These are phyloP conservation scores for Linnaemya tessellans DNA, from an alignment of 2,888 invertebrate genomes.

Conservation along the genomic window DNA sequence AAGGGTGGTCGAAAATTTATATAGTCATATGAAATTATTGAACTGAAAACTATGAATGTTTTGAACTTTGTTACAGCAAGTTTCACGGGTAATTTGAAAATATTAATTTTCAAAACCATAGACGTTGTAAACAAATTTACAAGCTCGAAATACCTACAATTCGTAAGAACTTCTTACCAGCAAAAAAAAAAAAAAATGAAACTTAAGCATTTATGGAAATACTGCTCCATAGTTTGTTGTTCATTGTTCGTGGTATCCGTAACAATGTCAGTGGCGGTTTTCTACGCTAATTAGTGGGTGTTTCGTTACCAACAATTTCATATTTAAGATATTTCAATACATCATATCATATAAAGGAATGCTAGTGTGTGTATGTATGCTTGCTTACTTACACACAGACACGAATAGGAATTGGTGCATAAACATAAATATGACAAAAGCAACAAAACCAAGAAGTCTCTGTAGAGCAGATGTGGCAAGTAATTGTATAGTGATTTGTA, in stretches of 20 bases:
- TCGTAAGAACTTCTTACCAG: background rate
- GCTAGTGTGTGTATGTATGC: background rate
- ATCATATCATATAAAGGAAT: constrained; percentile 31
- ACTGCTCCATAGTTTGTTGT: background rate
- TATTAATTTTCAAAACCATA: background rate
- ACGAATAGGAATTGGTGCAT: background rate
- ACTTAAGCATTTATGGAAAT: constrained; percentile 15
- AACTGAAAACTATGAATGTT: no score
- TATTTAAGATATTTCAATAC: constrained; percentile 66
- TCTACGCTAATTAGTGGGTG: constrained; percentile 73
- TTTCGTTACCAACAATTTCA: constrained; percentile 70
- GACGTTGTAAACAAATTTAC: background rate
- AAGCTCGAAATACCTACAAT: background rate
- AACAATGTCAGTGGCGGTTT: constrained; percentile 64
- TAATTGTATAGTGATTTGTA: constrained; percentile 70
- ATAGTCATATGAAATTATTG: no score
- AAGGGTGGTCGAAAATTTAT: no score
- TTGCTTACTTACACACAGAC: background rate
- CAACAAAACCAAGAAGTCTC: constrained; percentile 46
- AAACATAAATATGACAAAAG: constrained; percentile 42
- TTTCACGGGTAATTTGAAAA: no score
- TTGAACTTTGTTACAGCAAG: no score
- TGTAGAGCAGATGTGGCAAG: constrained; percentile 69
- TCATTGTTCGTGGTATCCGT: constrained; percentile 36
- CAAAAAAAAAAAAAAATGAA: background rate